phyloP scores from a whole-genome alignment of 2,888 invertebrate genomes.

The Tipula helvola region DNA sequence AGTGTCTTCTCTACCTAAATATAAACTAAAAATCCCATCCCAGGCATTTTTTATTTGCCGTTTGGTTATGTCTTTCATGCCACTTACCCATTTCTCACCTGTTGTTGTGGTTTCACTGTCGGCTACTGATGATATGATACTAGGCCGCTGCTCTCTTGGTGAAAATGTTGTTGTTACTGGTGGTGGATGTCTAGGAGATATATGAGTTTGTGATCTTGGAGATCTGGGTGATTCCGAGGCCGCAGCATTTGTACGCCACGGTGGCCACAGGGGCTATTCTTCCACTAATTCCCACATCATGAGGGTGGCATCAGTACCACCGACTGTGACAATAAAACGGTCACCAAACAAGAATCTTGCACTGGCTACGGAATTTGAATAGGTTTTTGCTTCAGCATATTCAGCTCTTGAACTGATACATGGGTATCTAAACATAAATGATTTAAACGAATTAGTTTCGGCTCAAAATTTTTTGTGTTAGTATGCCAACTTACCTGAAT shows the following conservation, averaged over 20 bases:
- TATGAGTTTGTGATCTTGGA: conserved; percentile 22
- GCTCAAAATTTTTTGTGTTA: not conserved
- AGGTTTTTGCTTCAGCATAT: conserved; percentile 78
- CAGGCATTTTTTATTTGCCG: not conserved
- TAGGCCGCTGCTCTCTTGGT: conserved; percentile 27
- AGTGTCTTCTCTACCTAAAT: not conserved
- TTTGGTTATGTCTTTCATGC: not conserved
- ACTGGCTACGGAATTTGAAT: conserved; percentile 68
- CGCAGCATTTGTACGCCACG: conserved; percentile 18
- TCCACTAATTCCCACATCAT: conserved; percentile 80
- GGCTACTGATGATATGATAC: conserved; percentile 30
- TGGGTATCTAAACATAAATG: conserved; percentile 50
- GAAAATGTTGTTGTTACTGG: not conserved
- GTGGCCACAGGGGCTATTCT: conserved; percentile 37
- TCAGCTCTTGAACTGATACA: conserved; percentile 76
- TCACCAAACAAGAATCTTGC: conserved; percentile 79
- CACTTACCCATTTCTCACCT: conserved; percentile 11
- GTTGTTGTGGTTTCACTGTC: conserved; percentile 28
- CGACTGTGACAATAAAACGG: conserved; percentile 70
- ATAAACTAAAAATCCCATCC: not conserved
- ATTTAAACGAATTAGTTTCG: not conserved
- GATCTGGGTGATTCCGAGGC: conserved; percentile 26
- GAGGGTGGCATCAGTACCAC: conserved; percentile 77
- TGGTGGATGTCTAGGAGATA: conserved; percentile 10
- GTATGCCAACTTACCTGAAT: conserved; percentile 46